Conservation (phyloP, 2,797 vertebrate species). For the Tarsius wallacei region DNA sequence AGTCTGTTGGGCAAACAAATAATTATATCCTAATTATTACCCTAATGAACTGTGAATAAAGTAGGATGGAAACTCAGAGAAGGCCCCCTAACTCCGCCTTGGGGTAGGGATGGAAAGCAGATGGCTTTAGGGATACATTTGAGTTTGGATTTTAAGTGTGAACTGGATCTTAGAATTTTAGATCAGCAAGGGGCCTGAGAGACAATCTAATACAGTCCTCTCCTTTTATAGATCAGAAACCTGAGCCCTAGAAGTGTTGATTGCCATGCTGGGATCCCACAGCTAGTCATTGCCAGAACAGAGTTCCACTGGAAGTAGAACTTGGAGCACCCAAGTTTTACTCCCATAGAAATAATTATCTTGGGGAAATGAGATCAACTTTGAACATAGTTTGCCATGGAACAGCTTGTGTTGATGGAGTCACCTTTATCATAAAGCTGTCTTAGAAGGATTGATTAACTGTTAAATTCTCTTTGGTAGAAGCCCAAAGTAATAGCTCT, state of each 20-base stretch:
- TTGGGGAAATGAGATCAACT: neutral
- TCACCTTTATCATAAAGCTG: neutral
- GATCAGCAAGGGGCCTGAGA: neutral
- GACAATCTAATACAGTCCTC: neutral
- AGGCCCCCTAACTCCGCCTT: neutral
- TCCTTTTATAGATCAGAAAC: neutral
- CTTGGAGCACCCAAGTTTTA: neutral
- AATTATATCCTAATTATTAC: neutral
- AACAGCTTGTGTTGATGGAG: neutral
- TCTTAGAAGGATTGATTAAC: constrained; percentile 14
- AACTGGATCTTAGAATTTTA: constrained; percentile 32
- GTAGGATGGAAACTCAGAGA: neutral
- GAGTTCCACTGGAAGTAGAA: constrained; percentile 35
- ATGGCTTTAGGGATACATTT: neutral
- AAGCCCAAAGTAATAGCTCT: constrained; percentile 36
- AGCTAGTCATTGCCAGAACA: neutral
- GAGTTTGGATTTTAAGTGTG: constrained; percentile 47
- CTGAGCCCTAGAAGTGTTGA: neutral
- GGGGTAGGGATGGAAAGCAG: neutral
- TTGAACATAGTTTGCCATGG: constrained; percentile 35
- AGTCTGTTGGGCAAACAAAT: constrained; percentile 8
- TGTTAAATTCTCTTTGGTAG: constrained; percentile 24
- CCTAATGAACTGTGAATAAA: neutral
- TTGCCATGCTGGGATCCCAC: neutral
- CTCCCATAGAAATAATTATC: neutral